Base-by-base conservation (phyloP, 2,797 vertebrate species). In the Urocyon cinereoargenteus region DNA sequence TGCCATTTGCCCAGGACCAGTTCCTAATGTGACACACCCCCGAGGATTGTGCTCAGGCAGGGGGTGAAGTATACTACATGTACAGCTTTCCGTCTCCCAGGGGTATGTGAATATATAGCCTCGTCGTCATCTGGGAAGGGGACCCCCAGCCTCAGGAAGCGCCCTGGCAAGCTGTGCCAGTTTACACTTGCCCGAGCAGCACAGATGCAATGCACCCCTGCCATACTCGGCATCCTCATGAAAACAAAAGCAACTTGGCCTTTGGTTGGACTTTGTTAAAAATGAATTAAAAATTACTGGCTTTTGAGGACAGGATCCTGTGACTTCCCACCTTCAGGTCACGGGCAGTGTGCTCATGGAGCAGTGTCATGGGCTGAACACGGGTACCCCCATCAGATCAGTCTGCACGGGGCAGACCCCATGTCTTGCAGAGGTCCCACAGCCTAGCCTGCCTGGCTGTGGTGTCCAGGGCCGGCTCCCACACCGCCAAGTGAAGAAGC, bases 191-290 rank as follows among this genome's bases (percentile, higher is more conserved):
- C 55, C 40, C 15, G 22, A 18, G 57, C 21, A 34, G 36, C 21
- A 2, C 14, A n/a, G 31, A 15, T 2, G 24, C 14, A 45, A 45
- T 2, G 21, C 0, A 26, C 40, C 24, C 70, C 82, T 68, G 34
- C 24, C 14, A 4, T 0, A 9, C 73, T n/a, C 40, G 86, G 28
- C 61, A 28, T 59, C 89, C 81, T 93, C 5, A 66, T 86, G 59
- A 55, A 84, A 94, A 51, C n/a, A 90, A 79, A 86, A 90, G 19
- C 31, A 81, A 87, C 36, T 59, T 88, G 62, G 4, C 31, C 28
- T 11, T 36, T 81, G 64, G 13, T 36, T 81, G 64, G 51, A 53
- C 28, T 85, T 88, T 28, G n/a, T 28, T 21, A 77, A 95, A 34
- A 64, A 61, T 49, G 22, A 75, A 31, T 77, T n/a, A 2, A 31